Base-by-base conservation (phyloP, 1,140 invertebrate genomes). In the Brachionus sp. region DNA sequence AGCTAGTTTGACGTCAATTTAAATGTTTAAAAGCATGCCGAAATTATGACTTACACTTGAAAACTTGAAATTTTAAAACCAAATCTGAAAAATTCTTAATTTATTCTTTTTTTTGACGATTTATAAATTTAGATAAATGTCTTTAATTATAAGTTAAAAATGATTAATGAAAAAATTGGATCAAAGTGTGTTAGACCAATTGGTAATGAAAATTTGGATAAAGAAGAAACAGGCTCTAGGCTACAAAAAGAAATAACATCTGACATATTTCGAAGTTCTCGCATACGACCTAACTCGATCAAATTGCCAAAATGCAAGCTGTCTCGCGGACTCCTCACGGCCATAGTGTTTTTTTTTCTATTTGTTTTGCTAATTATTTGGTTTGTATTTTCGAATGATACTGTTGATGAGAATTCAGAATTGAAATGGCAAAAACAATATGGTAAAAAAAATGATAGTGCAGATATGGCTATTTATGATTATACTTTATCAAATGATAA, bases 301-400 rank as follows among this genome's bases (percentile, higher is more conserved):
- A 66, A 80, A 42, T n/a, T 80, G 35, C 50, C 77, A 25, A 44
- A 42, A 25, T 80, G 77, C 42, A 80, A 37, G 0, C 57, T 80
- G 29, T 62, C 77, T 9, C 62, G 77, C 1, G 77, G 77, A 42
- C 77, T 80, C 25, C 3, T 80, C 4, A 39, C 57, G 35, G 62
- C 77, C 25, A 66, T 57, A n/a, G 50, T 80, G n/a, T 50, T 80
- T 37, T 80, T 80, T 29, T 6, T 80, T 62, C 5, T 80, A 5
- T 66, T 80, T 44, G 25, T 10, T 25, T 9, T 66, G 10, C 12
- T 80, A 4, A 80, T 80, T 1, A 42, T 80, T 23, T 80, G 77
- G 77, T 80, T 80, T 23, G 57, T 80, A n/a, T 80, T 80, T 7
- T 80, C 77, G 13, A 62, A 53, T 25, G 77, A 80, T 57, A 33